Percentiles rank a stretch among this genome's conserved stretches.
These are phyloP conservation scores for Antechinus stuartii DNA, from an alignment of 2,113 vertebrate species.

Conservation along the genomic window DNA sequence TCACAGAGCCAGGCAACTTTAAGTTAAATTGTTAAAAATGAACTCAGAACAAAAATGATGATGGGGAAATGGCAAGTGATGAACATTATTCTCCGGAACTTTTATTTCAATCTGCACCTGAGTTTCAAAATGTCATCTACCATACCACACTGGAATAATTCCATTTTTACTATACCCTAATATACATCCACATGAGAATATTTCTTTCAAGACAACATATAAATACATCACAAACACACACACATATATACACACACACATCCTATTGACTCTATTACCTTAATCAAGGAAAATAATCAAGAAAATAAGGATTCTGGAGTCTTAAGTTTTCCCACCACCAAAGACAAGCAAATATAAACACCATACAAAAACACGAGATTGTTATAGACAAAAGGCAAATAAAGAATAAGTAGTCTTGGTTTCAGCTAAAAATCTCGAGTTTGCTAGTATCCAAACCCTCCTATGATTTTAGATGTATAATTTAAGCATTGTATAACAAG, in stretches of 20 bases:
- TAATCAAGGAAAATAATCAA: conserved; percentile 28
- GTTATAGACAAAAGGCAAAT: conserved; percentile 40
- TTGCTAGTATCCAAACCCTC: conserved; percentile 1
- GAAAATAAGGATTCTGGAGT: conserved; percentile 53
- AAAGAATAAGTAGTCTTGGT: conserved; percentile 44
- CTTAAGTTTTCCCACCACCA: conserved; percentile 70
- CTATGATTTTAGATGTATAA: background rate
- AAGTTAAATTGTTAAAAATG: background rate
- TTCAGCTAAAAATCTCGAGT: conserved; percentile 32
- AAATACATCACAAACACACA: conserved; percentile 64
- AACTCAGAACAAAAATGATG: conserved; percentile 53
- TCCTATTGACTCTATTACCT: conserved; percentile 44
- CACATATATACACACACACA: background rate
- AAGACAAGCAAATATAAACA: conserved; percentile 48
- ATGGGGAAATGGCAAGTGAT: conserved; percentile 41
- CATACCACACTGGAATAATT: conserved; percentile 51
- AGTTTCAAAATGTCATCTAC: conserved; percentile 63
- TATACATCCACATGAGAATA: conserved; percentile 40
- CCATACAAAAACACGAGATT: conserved; percentile 37
- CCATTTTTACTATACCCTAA: conserved; percentile 62
- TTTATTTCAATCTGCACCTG: conserved; percentile 64
- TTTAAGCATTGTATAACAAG: background rate
- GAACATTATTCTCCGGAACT: conserved; percentile 49
- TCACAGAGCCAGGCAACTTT: conserved; percentile 49
- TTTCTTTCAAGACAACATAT: conserved; percentile 66